Conservation (phyloP, 1,140 invertebrate genomes). For the Solenopsis fugax region DNA sequence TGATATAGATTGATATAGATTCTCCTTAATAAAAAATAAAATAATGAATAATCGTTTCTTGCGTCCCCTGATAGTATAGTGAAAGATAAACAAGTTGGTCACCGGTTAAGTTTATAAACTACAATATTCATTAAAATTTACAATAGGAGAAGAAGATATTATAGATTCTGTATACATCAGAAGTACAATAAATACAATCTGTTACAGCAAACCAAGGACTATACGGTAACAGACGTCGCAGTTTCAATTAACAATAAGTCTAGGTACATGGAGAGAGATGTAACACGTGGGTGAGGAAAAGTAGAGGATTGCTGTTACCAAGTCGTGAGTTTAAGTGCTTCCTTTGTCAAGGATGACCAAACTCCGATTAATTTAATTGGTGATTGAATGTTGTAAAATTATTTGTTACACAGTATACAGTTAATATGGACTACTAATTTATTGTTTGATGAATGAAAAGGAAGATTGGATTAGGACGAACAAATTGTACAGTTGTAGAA, state of each 20-base stretch:
- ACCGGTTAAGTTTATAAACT: neutral
- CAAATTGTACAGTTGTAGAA: neutral
- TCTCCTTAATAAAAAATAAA: slow-evolving; percentile 18
- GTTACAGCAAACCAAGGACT: neutral
- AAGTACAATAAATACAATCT: slow-evolving; percentile 26
- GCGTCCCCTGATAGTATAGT: neutral
- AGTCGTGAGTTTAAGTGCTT: neutral
- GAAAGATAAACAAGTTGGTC: slow-evolving; percentile 17
- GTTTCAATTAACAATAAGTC: slow-evolving; percentile 1
- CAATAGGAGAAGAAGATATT: slow-evolving; percentile 22
- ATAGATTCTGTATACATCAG: slow-evolving; percentile 13
- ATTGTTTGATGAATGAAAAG: neutral
- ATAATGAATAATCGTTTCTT: slow-evolving; percentile 28
- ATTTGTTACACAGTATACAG: neutral
- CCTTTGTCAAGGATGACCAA: neutral
- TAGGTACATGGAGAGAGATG: neutral
- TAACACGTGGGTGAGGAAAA: slow-evolving; percentile 2
- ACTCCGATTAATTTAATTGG: slow-evolving; percentile 10
- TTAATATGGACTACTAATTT: neutral
- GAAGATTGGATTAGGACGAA: neutral
- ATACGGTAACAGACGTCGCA: neutral
- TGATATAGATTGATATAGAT: slow-evolving; percentile 57
- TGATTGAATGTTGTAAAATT: neutral
- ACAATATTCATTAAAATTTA: slow-evolving; percentile 33
- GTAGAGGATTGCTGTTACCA: neutral